Evolutionary conservation across 2,888 invertebrate genomes (phyloP).

Genomic region (Andrena camellia): DNA sequence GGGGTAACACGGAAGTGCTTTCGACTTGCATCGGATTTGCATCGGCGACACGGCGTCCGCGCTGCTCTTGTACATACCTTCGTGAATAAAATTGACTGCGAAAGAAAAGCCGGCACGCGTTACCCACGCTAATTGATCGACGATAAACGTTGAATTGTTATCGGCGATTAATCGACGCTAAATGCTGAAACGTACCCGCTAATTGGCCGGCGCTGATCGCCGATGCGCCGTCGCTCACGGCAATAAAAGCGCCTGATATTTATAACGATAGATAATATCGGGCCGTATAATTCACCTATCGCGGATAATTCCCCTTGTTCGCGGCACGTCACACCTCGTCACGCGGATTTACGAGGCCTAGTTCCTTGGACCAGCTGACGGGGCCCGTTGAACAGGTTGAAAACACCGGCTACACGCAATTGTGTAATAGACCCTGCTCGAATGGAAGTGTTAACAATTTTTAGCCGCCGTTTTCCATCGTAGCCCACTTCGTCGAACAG

Average conservation of each 20-base stretch:
- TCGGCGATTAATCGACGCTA: conserved; percentile 19
- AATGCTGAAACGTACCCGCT: conserved; percentile 17
- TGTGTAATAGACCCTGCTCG: neutral
- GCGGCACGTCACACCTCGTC: conserved; percentile 21
- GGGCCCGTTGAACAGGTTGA: neutral
- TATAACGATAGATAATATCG: conserved; percentile 19
- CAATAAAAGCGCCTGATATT: conserved; percentile 25
- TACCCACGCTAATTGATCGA: conserved; percentile 22
- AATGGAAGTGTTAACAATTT: neutral
- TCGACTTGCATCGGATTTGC: conserved; percentile 22
- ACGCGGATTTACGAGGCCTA: conserved; percentile 34
- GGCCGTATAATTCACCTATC: conserved; percentile 16
- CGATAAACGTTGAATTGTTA: conserved; percentile 24
- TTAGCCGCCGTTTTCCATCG: neutral
- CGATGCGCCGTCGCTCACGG: conserved; percentile 2
- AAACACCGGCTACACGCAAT: no score
- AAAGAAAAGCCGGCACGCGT: neutral
- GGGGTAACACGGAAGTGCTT: conserved; percentile 30
- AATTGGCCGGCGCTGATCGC: conserved; percentile 21
- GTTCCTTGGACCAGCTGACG: conserved; percentile 21
- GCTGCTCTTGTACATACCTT: neutral
- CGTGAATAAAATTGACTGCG: neutral
- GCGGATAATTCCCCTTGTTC: conserved; percentile 3
- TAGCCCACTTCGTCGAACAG: neutral
- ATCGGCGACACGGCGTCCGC: neutral